A percentile compares a stretch with the other conserved stretches of the same genome.
These are phyloP conservation scores for Gymnocephalus cernua DNA, from an alignment of 2,113 vertebrate species.

Conservation along the genomic window DNA sequence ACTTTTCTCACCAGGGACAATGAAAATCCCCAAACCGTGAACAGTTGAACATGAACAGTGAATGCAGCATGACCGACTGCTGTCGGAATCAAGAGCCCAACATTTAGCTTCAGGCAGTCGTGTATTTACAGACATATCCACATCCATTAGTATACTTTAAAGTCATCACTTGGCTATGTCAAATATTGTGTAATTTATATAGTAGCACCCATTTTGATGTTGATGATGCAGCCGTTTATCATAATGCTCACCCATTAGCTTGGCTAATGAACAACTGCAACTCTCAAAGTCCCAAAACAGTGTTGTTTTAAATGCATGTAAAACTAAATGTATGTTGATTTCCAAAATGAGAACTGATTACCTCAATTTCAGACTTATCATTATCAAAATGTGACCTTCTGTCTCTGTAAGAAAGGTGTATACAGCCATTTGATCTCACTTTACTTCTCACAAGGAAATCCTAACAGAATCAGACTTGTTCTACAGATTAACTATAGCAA, in stretches of 20 bases:
- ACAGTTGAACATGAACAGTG: constrained; percentile 2
- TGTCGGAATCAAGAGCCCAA: background rate
- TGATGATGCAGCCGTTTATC: constrained; percentile 9
- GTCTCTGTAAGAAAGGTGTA: background rate
- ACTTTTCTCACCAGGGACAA: constrained; percentile 12
- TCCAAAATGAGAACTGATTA: background rate
- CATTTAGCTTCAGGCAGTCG: background rate
- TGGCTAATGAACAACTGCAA: background rate
- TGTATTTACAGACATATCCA: background rate
- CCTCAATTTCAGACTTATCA: background rate
- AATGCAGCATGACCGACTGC: background rate
- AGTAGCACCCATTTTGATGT: background rate
- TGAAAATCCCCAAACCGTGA: constrained; percentile 18
- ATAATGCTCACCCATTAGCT: background rate
- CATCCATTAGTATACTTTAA: background rate
- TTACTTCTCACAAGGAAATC: background rate
- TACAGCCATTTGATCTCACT: background rate
- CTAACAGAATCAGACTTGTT: background rate
- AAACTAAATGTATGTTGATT: background rate
- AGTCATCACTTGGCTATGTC: background rate
- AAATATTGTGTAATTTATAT: background rate
- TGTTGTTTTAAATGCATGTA: background rate
- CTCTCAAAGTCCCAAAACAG: background rate
- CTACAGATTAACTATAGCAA: background rate
- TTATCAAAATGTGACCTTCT: background rate